Percentiles rank a stretch among this genome's conserved stretches.
phyloP scores from a whole-genome alignment of 2,113 vertebrate genomes.

The Psophia crepitans region DNA sequence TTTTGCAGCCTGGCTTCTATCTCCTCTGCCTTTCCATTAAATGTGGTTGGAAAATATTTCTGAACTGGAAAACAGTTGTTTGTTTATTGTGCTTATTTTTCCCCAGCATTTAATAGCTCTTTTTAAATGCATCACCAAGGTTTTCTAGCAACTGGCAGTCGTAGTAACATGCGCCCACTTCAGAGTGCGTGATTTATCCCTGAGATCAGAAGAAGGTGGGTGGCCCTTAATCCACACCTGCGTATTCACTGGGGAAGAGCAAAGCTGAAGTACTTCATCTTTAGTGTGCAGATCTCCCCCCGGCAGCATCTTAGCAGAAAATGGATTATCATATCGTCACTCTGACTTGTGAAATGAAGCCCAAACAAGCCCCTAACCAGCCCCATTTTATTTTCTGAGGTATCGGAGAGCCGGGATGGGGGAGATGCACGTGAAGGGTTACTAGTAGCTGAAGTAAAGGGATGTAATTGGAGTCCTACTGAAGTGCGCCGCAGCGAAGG shows the following conservation, averaged over 20 bases:
- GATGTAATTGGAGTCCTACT: not conserved
- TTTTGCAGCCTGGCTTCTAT: not conserved
- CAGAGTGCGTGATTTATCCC: not conserved
- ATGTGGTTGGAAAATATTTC: not conserved
- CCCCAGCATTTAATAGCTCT: not conserved
- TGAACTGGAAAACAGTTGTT: not conserved
- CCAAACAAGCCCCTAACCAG: not conserved
- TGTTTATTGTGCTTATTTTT: not conserved
- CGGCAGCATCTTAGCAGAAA: not conserved
- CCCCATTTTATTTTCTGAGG: not conserved
- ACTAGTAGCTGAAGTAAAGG: not conserved
- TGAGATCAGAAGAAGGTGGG: not conserved
- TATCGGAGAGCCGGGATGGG: fast-evolving
- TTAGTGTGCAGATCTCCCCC: not conserved
- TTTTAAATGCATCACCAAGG: not conserved
- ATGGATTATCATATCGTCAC: not conserved
- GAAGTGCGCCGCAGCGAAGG: not conserved
- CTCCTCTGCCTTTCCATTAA: not conserved
- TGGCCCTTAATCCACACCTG: not conserved
- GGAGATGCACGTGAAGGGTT: not conserved
- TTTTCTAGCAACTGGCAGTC: not conserved
- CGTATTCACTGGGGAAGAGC: not conserved
- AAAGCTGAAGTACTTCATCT: not conserved
- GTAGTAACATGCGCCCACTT: not conserved
- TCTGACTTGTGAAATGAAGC: not conserved